Evolutionary conservation across 2,888 invertebrate species (phyloP).

Genomic region (Ormyrus nitidulus): DNA sequence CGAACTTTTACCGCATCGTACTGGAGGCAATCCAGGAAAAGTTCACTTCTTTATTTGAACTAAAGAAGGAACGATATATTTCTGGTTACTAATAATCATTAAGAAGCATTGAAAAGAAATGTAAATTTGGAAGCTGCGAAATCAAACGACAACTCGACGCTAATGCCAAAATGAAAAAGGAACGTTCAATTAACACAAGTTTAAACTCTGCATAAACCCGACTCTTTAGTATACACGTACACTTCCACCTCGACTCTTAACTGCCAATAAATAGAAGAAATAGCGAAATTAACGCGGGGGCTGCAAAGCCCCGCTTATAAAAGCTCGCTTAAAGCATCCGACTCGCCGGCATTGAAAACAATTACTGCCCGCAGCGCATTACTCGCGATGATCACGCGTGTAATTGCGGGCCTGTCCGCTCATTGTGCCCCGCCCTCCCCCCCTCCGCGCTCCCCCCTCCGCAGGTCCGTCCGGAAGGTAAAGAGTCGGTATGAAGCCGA

Average conservation of each 20-base stretch:
- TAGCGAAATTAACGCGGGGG: not conserved
- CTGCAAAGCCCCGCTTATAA: not conserved
- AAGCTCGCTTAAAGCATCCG: not conserved
- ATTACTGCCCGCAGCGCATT: slow-evolving; percentile 52
- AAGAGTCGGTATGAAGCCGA: slow-evolving; percentile 45
- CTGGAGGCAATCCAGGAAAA: no score
- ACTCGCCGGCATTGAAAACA: slow-evolving; percentile 52
- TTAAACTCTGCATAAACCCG: slow-evolving; percentile 22
- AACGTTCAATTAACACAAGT: slow-evolving; percentile 32
- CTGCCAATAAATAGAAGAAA: slow-evolving; percentile 39
- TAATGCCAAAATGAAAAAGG: not conserved
- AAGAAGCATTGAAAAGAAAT: no score
- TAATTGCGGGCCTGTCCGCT: slow-evolving; percentile 29
- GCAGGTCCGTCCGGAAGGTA: slow-evolving; percentile 19
- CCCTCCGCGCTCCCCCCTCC: slow-evolving; percentile 1
- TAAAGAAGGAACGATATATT: no score
- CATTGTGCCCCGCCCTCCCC: slow-evolving; percentile 8
- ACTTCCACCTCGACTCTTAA: not conserved
- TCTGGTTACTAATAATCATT: no score
- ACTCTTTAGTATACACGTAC: not conserved
- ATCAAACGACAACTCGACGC: no score
- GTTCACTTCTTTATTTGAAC: no score
- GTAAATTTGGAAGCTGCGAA: no score
- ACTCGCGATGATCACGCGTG: slow-evolving; percentile 50
- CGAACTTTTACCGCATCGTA: no score